Evolutionary conservation across 2,888 invertebrate species (phyloP).

Genomic region (Heliothis peltigera): DNA sequence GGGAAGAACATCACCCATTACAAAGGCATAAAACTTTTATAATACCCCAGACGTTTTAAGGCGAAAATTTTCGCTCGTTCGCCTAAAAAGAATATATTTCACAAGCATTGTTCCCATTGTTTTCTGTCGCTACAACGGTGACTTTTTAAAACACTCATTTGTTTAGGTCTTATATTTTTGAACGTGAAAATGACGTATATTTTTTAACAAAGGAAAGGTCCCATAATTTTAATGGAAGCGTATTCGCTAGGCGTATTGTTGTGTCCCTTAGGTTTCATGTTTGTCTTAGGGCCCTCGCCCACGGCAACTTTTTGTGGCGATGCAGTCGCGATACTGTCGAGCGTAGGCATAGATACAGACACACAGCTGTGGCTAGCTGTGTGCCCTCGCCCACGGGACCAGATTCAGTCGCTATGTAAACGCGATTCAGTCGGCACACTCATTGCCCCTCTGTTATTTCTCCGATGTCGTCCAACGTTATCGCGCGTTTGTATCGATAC

Average conservation of each 20-base stretch:
- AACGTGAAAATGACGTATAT: constrained; percentile 43
- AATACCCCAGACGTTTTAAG: constrained; percentile 29
- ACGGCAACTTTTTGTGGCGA: too few relatives aligned
- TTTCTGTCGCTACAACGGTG: constrained; percentile 29
- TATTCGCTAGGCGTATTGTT: constrained; percentile 13
- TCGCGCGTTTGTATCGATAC: too few relatives aligned
- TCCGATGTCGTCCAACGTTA: too few relatives aligned
- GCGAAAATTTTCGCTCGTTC: constrained; percentile 11
- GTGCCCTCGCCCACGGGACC: too few relatives aligned
- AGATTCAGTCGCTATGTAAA: too few relatives aligned
- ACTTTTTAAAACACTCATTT: constrained; percentile 52
- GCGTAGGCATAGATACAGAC: too few relatives aligned
- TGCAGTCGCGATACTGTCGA: too few relatives aligned
- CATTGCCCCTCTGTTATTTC: too few relatives aligned
- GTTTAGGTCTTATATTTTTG: constrained; percentile 55
- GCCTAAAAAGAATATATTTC: constrained; percentile 33
- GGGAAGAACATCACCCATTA: constrained; percentile 7
- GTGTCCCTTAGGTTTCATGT: constrained; percentile 7
- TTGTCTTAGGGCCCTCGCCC: too few relatives aligned
- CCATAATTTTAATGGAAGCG: constrained; percentile 28
- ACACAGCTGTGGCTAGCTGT: too few relatives aligned
- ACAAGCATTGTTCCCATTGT: constrained; percentile 45
- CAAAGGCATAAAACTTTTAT: constrained; percentile 26
- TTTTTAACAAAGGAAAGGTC: constrained; percentile 31
- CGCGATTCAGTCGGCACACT: too few relatives aligned